Evolutionary conservation across 2,113 vertebrate species (phyloP).

Genomic region (Loxodonta africana): DNA sequence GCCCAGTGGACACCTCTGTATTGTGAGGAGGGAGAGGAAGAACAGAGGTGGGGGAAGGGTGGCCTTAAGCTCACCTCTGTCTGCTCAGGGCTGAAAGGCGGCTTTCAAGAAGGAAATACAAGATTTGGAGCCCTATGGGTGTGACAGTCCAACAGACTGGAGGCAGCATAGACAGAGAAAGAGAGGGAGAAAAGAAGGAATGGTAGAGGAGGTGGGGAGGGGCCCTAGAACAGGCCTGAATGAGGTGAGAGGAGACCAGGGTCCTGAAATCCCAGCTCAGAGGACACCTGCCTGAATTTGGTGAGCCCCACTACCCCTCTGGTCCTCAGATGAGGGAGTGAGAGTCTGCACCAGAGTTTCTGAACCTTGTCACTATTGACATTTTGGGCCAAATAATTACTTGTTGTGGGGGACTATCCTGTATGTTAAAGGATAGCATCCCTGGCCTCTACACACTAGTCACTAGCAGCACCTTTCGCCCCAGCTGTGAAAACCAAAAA

Average conservation of each 20-base stretch:
- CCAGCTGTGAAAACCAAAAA: neutral
- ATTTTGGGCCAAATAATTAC: neutral
- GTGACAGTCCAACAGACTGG: neutral
- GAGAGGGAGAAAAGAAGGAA: neutral
- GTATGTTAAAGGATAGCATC: neutral
- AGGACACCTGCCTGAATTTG: neutral
- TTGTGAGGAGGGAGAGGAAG: neutral
- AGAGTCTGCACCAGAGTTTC: too few relatives aligned
- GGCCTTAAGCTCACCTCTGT: neutral
- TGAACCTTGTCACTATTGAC: neutral
- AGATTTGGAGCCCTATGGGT: neutral
- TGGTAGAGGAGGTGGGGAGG: neutral
- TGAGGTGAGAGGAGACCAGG: neutral
- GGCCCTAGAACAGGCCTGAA: neutral
- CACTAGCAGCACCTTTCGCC: neutral
- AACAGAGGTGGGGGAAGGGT: too few relatives aligned
- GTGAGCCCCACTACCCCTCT: neutral
- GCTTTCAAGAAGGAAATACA: neutral
- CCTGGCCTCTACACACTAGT: too few relatives aligned
- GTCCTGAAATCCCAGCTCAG: neutral
- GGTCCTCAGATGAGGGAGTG: neutral
- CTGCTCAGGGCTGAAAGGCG: neutral
- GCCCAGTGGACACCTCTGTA: neutral
- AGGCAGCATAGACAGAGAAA: neutral
- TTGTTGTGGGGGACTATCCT: neutral